A percentile compares a stretch with the other conserved stretches of the same genome.
These are phyloP conservation scores for Andricus curvator DNA, from an alignment of 2,888 invertebrate genomes.

Conservation along the genomic window DNA sequence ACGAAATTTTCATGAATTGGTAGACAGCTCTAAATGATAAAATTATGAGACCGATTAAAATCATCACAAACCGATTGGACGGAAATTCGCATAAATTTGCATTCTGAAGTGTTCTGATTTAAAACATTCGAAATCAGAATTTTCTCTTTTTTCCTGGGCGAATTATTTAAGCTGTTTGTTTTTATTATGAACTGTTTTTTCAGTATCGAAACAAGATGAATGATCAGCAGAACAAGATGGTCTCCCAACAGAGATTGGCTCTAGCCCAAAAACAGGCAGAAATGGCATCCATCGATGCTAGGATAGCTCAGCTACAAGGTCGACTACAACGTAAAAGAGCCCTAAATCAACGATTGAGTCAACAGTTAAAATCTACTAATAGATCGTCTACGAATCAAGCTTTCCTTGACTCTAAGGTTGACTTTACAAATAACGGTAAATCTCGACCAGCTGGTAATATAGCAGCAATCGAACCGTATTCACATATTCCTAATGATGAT, in stretches of 20 bases:
- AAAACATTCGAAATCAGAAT: too few species aligned
- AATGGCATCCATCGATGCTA: constrained; percentile 93
- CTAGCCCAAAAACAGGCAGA: constrained; percentile 94
- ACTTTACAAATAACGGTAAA: constrained; percentile 69
- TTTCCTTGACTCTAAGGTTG: constrained; percentile 77
- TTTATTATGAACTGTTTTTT: constrained; percentile 65
- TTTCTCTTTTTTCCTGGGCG: too few species aligned
- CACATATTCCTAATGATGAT: constrained; percentile 87
- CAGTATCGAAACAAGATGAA: constrained; percentile 98
- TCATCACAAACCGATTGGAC: too few species aligned
- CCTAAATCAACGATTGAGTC: constrained; percentile 87
- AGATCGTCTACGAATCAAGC: constrained; percentile 77
- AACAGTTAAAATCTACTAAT: constrained; percentile 80
- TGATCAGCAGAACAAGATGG: constrained; percentile 94
- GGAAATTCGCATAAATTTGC: too few species aligned
- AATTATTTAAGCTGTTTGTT: constrained; percentile 22
- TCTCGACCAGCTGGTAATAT: constrained; percentile 87
- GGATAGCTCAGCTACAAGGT: constrained; percentile 96
- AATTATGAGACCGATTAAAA: too few species aligned
- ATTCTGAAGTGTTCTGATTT: too few species aligned
- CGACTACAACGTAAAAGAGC: constrained; percentile 93
- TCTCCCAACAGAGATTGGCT: constrained; percentile 93
- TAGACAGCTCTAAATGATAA: too few species aligned
- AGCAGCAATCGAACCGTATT: constrained; percentile 93
- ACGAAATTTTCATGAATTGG: too few species aligned